A percentile compares a stretch with the other conserved stretches of the same genome.
Conservation (phyloP, 2,113 vertebrate species). For the Mustelus asterias region DNA sequence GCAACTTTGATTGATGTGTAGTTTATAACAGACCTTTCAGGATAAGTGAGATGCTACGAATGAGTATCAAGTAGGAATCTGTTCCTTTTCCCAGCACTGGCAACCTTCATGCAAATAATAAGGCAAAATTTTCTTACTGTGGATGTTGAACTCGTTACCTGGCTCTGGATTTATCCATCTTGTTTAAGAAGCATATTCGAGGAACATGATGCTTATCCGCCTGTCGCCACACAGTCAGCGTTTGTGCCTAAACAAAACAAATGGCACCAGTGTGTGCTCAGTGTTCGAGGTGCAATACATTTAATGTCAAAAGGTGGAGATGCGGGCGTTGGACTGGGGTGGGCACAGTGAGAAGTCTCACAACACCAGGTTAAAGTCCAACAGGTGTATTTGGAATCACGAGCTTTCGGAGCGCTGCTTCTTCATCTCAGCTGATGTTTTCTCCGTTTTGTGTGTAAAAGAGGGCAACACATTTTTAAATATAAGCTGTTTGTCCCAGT, state of each 20-base stretch:
- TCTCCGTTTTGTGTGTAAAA: too few relatives aligned
- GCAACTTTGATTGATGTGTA: not conserved
- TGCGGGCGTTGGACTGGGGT: too few relatives aligned
- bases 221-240: slow-evolving; percentile 91
- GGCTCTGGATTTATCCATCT: slow-evolving; percentile 91
- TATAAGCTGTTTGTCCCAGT: too few relatives aligned
- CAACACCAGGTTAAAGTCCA: too few relatives aligned
- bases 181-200: slow-evolving; percentile 91
- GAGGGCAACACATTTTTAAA: too few relatives aligned
- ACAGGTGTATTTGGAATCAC: too few relatives aligned
- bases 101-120: not conserved
- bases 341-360: too few relatives aligned
- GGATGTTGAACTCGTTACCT: slow-evolving; percentile 58
- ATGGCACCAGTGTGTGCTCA: not conserved
- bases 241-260: slow-evolving; percentile 74
- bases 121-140: not conserved
- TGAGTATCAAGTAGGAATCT: not conserved
- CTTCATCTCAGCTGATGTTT: too few relatives aligned
- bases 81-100: not conserved
- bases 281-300: not conserved
- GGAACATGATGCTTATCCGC: slow-evolving; percentile 87
- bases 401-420: too few relatives aligned
- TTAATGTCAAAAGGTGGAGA: not conserved
- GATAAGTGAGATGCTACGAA: not conserved
- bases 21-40: not conserved